Evolutionary conservation across 2,888 invertebrate species (phyloP).

Genomic region (Micoletzkya japonica): DNA sequence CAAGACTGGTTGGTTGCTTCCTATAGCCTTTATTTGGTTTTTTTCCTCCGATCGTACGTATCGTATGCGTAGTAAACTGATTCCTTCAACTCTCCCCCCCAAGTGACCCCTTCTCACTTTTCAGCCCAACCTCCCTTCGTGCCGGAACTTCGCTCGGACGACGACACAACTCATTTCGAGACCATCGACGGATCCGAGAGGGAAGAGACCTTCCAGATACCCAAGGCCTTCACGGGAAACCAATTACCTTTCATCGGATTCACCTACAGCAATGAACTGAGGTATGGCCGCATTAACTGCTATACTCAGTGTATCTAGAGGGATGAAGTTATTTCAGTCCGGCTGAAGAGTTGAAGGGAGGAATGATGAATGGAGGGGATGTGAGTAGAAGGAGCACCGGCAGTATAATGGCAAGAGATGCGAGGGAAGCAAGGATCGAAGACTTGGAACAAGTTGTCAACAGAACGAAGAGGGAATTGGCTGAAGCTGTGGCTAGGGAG

Average conservation of each 20-base stretch:
- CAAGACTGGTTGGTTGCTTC: conserved; percentile 75
- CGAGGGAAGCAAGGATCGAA: not conserved
- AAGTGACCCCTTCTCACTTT: conserved; percentile 11
- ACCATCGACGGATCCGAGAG: conserved; percentile 47
- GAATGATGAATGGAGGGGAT: not conserved
- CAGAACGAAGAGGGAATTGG: conserved; percentile 5
- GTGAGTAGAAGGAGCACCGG: conserved; percentile 13
- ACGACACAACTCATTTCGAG: conserved; percentile 97
- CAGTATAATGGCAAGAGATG: conserved; percentile 3
- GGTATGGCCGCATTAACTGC: conserved; percentile 19
- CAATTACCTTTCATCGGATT: conserved; percentile 98
- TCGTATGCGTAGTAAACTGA: no score
- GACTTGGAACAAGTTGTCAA: conserved; percentile 17
- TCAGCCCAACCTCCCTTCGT: conserved; percentile 84
- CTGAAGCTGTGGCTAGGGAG: conserved; percentile 8
- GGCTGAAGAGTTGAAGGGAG: conserved; percentile 17
- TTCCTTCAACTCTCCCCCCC: no score
- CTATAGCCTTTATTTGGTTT: no score
- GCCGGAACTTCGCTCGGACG: conserved; percentile 90
- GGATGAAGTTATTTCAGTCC: not conserved
- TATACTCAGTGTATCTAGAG: not conserved
- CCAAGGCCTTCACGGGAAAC: conserved; percentile 96
- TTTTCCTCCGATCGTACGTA: no score
- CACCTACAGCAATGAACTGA: conserved; percentile 82
- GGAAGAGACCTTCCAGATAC: conserved; percentile 90